Conservation (phyloP, 2,113 vertebrate species). For the Plecturocebus donacophilus region DNA sequence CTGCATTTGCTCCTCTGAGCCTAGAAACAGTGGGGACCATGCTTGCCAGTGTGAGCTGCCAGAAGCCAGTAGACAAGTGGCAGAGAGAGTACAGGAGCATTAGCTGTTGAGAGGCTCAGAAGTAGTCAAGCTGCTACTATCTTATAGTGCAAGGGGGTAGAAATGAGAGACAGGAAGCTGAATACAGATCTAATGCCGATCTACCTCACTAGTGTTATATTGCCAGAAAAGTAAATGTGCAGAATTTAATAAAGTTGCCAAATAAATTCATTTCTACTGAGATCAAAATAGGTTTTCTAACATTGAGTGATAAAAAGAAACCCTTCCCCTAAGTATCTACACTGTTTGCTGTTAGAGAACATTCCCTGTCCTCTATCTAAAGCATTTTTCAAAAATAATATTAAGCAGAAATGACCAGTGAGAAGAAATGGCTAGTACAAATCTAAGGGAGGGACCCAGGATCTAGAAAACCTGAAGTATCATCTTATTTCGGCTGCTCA, state of each 20-base stretch:
- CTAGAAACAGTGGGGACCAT: slow-evolving; percentile 19
- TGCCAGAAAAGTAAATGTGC: not conserved
- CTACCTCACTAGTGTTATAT: not conserved
- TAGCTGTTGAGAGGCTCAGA: not conserved
- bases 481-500: not conserved
- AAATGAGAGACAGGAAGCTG: not conserved
- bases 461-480: not conserved
- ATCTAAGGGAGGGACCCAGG: not conserved
- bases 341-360: not conserved
- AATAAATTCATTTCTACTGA: slow-evolving; percentile 14
- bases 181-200: not conserved
- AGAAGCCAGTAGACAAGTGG: slow-evolving; percentile 52
- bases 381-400: not conserved
- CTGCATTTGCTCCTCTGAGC: not conserved
- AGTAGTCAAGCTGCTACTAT: not conserved
- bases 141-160: not conserved
- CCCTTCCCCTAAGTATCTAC: not conserved
- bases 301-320: not conserved
- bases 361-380: not conserved
- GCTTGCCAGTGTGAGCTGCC: slow-evolving; percentile 10
- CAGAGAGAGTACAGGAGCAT: not conserved
- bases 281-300: not conserved
- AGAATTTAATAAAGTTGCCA: not conserved
- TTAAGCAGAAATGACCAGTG: not conserved
- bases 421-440: not conserved